Percentiles rank a stretch among this genome's conserved stretches.
Evolutionary conservation across 2,888 invertebrate species (phyloP).

Genomic region (Syritta pipiens): DNA sequence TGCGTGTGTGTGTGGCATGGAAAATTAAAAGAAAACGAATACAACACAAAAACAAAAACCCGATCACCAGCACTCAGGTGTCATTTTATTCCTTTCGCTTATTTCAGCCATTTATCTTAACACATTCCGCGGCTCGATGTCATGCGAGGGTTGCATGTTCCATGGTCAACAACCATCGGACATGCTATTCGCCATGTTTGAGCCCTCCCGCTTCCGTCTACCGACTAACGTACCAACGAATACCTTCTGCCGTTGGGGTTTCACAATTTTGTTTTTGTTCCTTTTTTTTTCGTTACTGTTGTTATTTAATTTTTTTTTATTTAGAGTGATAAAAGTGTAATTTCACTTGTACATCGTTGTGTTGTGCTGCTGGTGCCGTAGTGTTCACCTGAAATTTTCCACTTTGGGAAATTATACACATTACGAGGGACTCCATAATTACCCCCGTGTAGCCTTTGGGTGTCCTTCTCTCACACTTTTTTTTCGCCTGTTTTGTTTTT

Average conservation of each 20-base stretch:
- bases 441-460: slow-evolving; percentile 53
- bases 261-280: too few species aligned
- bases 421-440: slow-evolving; percentile 58
- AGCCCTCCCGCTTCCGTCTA: neutral
- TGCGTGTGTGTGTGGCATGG: neutral
- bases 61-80: slow-evolving; percentile 38
- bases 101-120: slow-evolving; percentile 52
- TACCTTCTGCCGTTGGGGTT: too few species aligned
- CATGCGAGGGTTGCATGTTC: slow-evolving; percentile 62
- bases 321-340: slow-evolving; percentile 58
- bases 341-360: slow-evolving; percentile 60
- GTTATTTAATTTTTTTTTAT: neutral
- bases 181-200: slow-evolving; percentile 42
- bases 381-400: slow-evolving; percentile 64
- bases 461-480: slow-evolving; percentile 63
- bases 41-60: neutral
- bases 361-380: slow-evolving; percentile 14
- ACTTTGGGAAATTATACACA: slow-evolving; percentile 68
- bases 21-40: neutral
- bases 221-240: too few species aligned
- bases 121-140: slow-evolving; percentile 58
- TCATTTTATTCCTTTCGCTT: slow-evolving; percentile 49
- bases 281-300: neutral
- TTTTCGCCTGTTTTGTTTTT: neutral
- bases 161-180: slow-evolving; percentile 59